Evolutionary conservation across 2,113 vertebrate genomes (phyloP), one percentile per base, ranked within the genome.

Genomic region (Pelobates fuscus): DNA sequence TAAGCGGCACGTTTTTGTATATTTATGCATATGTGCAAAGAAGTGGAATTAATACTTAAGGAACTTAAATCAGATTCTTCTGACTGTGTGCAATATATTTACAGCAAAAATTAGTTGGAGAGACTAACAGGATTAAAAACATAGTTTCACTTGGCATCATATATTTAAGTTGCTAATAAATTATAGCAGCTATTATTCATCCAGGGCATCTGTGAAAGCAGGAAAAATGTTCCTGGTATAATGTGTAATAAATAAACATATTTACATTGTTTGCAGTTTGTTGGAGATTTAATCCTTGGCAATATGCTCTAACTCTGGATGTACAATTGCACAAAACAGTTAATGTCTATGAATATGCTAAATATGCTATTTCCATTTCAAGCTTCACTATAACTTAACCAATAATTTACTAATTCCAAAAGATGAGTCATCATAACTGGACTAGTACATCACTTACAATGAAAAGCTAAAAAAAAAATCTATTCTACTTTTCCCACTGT

Each of bases 171-270:
- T 49, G 15, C 44, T 49, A 49, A 17, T 58, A 69, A 69, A 52
- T 60, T 41, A 71, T 46, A 44, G 57, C 25, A 15, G n/a, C 55
- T 37, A 69, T 69, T 58, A 69, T 14, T 69, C 52, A 57, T 21
- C 26, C 32, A 11, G 55, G 58, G 12, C 55, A 44, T 61, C 4
- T 30, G 20, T 60, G 69, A 60, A 71, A 27, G 54, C 32, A 44
- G 26, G 57, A 71, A 55, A 71, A 71, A 71, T 71, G 55, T 61
- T 71, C 43, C 46, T 71, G 69, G 59, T 60, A 46, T 43, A 60
- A 70, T 26, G 24, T 29, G 17, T 29, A 71, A 46, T 61, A 71
- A 60, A 46, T 61, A 61, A 71, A 61, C 44, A 60, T 29, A 59
- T 59, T 71, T 44, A 61, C 57, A 46, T 71, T 60, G 25, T 23